phyloP scores from a whole-genome alignment of 2,113 vertebrate species.

The Oceanites oceanicus region DNA sequence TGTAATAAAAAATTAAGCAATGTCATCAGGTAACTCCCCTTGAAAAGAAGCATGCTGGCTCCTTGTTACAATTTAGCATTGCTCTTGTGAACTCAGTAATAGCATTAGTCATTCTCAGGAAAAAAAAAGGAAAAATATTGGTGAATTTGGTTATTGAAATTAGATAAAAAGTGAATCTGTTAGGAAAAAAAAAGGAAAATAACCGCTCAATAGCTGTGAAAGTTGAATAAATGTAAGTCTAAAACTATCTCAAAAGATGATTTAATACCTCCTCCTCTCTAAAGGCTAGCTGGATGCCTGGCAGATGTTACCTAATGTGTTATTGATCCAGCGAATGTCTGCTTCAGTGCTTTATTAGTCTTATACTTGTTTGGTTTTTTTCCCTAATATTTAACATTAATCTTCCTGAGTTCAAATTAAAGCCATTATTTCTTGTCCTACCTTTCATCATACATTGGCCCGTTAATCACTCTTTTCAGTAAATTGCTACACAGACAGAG shows the following conservation, averaged over 20 bases:
- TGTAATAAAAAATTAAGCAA: conserved; percentile 3
- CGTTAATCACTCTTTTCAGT: neutral
- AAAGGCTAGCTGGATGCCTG: neutral
- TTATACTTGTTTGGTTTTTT: neutral
- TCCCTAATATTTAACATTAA: neutral
- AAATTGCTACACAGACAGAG: neutral
- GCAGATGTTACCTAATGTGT: neutral
- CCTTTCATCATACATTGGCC: neutral
- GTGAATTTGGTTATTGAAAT: neutral
- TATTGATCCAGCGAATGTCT: neutral
- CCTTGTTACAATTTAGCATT: neutral
- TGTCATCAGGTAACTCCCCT: neutral
- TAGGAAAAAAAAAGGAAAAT: neutral
- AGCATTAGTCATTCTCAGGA: neutral
- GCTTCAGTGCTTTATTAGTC: neutral
- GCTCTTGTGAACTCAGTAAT: neutral
- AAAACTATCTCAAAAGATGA: neutral
- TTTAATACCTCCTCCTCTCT: neutral
- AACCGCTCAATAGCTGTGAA: neutral
- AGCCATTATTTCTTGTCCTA: neutral
- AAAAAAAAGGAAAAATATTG: neutral
- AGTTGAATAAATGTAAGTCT: neutral
- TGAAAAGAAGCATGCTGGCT: neutral
- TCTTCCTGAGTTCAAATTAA: neutral
- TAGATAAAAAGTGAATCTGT: neutral